These are phyloP conservation scores for Acanthosoma haemorrhoidale DNA, from an alignment of 2,888 invertebrate species.

Conservation along the genomic window DNA sequence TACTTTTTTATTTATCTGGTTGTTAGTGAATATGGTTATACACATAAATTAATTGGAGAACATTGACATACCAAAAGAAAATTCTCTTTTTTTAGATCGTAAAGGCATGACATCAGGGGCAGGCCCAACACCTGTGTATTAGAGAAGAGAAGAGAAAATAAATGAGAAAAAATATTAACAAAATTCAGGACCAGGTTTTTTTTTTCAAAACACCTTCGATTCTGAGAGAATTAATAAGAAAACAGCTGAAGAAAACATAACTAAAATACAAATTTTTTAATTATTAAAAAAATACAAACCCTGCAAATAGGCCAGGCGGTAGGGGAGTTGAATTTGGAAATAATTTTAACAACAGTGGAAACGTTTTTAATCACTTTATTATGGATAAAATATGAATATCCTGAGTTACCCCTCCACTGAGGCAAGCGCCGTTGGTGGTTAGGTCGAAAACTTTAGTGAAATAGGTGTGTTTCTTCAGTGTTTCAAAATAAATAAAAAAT, in stretches of 20 bases:
- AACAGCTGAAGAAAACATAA: neutral
- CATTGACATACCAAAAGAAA: conserved; percentile 29
- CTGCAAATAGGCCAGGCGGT: neutral
- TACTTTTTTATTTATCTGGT: neutral
- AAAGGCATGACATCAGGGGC: conserved; percentile 1
- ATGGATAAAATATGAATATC: too few species aligned
- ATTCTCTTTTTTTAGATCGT: conserved; percentile 24
- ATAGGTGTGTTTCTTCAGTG: too few species aligned
- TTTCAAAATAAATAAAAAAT: too few species aligned
- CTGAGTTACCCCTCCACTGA: too few species aligned
- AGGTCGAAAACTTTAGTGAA: too few species aligned
- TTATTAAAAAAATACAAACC: neutral
- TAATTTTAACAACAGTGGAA: too few species aligned
- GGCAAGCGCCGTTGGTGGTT: too few species aligned
- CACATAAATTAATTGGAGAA: neutral
- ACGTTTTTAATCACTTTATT: too few species aligned
- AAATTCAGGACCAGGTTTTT: neutral
- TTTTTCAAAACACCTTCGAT: neutral
- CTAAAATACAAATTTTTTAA: neutral
- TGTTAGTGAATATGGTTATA: neutral
- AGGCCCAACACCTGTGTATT: conserved; percentile 23
- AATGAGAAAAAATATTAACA: conserved; percentile 1
- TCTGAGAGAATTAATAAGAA: neutral
- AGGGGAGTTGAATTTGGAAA: too few species aligned
- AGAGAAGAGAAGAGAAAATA: conserved; percentile 15